A percentile compares a stretch with the other conserved stretches of the same genome.
These are phyloP conservation scores for Zaprionus capensis DNA, from an alignment of 1,140 invertebrate species.

Conservation along the genomic window DNA sequence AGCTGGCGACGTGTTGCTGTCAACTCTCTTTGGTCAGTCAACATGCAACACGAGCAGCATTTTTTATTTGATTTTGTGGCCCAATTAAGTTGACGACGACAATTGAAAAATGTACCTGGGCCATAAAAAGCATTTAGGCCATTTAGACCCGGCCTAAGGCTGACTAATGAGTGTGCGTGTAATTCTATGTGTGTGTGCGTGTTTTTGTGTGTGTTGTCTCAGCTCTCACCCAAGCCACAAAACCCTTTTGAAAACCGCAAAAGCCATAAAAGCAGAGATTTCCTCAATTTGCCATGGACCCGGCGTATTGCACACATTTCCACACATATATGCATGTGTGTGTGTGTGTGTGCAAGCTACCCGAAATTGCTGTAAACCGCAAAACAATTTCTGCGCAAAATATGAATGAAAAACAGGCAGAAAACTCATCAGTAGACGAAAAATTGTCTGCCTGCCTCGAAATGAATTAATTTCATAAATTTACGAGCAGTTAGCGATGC, in stretches of 20 bases:
- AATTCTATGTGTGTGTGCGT: neutral
- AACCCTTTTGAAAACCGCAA: conserved; percentile 66
- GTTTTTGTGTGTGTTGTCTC: neutral
- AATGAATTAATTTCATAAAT: conserved; percentile 60
- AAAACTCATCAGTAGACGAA: conserved; percentile 41
- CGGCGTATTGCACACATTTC: too few species aligned
- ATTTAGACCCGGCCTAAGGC: conserved; percentile 29
- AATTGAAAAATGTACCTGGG: conserved; percentile 65
- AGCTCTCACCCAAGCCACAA: conserved; percentile 53
- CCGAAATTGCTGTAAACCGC: conserved; percentile 62
- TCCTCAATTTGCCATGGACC: conserved; percentile 47
- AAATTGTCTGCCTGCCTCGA: conserved; percentile 38
- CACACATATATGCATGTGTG: neutral
- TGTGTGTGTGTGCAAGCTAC: conserved; percentile 2
- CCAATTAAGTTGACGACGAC: conserved; percentile 73
- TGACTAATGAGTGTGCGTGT: neutral
- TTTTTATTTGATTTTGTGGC: conserved; percentile 66
- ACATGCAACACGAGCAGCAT: conserved; percentile 67
- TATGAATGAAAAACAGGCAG: conserved; percentile 40
- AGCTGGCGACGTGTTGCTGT: conserved; percentile 69
- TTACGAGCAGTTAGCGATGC: conserved; percentile 34
- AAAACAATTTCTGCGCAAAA: conserved; percentile 66
- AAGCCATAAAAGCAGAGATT: conserved; percentile 70
- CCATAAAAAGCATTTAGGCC: conserved; percentile 73
- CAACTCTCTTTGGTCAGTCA: conserved; percentile 54